Evolutionary conservation across 1,140 invertebrate genomes (phyloP), one percentile per base, ranked within the genome.

Genomic region (Pseudomyrmex flavicornis): DNA sequence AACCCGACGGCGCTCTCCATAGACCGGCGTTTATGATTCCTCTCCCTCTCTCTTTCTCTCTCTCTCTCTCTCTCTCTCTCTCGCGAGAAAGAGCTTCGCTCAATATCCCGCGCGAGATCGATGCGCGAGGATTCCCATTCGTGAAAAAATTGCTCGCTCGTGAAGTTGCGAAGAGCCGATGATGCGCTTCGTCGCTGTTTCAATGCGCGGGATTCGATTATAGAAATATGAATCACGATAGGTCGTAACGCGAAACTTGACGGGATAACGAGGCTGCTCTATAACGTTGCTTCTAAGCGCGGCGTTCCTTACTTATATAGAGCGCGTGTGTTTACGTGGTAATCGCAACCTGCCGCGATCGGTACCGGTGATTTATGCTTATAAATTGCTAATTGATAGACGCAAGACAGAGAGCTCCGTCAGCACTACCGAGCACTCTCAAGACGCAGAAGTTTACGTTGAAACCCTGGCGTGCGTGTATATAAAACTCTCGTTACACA

Each of bases 191-290:
- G 35, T 4, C 15, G 2, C 26, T 20, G 26, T 54, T 76, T 76
- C 61, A 65, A 76, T 52, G 17, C 15, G 15, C 35, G 35, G 12
- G 12, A 79, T 79, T 77, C 56, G 48, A 68, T 26, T 26, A 26
- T 79, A 69, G 75, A 79, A 79, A 69, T 79, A 58, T 79, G 75
- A 58, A 79, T 68, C 65, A 77, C 62, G 48, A 4, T 26, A 26
- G 17, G n/a, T 54, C 17, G 48, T 76, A 76, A 77, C 17, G 50
- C 46, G 62, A 54, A 35, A 68, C 62, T 8, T 56, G 75, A 68
- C 75, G 35, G 50, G 26, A 56, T 77, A 77, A 77, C 52, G 48
- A 77, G 63, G 4, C 46, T 77, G 12, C 17, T 35, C 35, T 56
- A 20, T 50, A 50, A 75, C n/a, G 7, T 35, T 76, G 20, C n/a